Base-by-base conservation (phyloP, 92 coral and sea anemone genomes). In the Blastomussa wellsi region DNA sequence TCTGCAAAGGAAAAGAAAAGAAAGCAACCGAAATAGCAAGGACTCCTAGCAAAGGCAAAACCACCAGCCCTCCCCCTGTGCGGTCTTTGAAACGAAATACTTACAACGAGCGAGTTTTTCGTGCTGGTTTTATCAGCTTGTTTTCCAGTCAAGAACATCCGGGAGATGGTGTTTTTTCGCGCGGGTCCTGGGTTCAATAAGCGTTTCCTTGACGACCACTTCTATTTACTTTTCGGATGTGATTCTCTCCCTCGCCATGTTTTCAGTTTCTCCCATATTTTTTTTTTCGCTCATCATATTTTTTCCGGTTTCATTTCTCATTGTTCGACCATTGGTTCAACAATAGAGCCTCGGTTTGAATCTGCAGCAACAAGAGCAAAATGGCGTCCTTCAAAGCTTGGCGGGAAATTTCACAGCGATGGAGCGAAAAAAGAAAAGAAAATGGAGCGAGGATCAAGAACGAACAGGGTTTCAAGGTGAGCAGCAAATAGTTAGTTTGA, bases 191-290 rank as follows among this genome's bases (percentile, higher is more conserved):
- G 48, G 47, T 2, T 53, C 69, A 32, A 77, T 59, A 22, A 14
- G 20, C 10, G 69, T 77, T 53, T 14, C 81, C 81, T 52, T 77
- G 81, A 33, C 81, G 64, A 53, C 81, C 81, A 74, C 60, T 4
- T 47, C 2, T 74, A 26, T 47, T 44, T 44, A 73, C 19, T 31
- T 6, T 24, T 7, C 14, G 26, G 41, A 24, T 15, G 26, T 24
- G 35, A 47, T 19, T 6, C n/a, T 19, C 17, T 17, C 35, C 9
- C 0, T 9, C 11, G 37, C 59, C 36, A 10, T 15, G 20, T 24
- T 14, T 29, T 26, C 76, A 1, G 5, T 20, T 77, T 10, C 32
- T 20, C 11, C 26, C 19, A 3, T n/a, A n/a, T 19, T 22, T 52
- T 77, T 74, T 48, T 29, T 39, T 44, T 13, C 20, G 1, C 31